Evolutionary conservation across 2,797 vertebrate genomes (phyloP).

Genomic region (Linurgus olivaceus): DNA sequence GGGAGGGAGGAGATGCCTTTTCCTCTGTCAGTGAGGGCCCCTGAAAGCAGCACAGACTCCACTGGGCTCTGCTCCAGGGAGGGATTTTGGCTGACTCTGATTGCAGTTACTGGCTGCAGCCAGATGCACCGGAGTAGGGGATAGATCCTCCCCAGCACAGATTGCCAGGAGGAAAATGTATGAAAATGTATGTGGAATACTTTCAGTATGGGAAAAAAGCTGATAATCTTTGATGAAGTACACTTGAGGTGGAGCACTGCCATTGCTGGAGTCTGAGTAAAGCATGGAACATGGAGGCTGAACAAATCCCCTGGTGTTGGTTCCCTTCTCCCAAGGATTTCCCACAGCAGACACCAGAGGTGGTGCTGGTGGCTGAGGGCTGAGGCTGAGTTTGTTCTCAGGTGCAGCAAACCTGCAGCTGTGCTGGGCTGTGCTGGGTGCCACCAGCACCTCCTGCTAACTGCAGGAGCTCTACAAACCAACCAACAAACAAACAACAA

Average conservation of each 20-base stretch:
- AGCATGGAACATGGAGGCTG: neutral
- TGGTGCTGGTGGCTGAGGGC: neutral
- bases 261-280: neutral
- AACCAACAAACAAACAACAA: neutral
- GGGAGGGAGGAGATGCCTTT: neutral
- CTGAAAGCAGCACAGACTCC: fast-evolving
- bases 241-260: too few species aligned
- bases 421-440: neutral
- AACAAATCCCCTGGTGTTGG: neutral
- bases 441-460: neutral
- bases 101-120: neutral
- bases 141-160: neutral
- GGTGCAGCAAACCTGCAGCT: neutral
- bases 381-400: neutral
- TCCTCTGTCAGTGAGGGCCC: neutral
- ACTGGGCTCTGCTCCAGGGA: neutral
- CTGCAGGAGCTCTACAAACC: neutral
- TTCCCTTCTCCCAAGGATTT: neutral
- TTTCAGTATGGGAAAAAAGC: neutral
- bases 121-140: neutral
- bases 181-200: fast-evolving
- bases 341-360: neutral
- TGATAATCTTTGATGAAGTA: neutral
- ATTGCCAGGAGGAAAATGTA: neutral
- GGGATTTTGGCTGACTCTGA: neutral